These are phyloP conservation scores for Tetraneura akinire DNA, from an alignment of 1,140 invertebrate genomes.

Conservation along the genomic window DNA sequence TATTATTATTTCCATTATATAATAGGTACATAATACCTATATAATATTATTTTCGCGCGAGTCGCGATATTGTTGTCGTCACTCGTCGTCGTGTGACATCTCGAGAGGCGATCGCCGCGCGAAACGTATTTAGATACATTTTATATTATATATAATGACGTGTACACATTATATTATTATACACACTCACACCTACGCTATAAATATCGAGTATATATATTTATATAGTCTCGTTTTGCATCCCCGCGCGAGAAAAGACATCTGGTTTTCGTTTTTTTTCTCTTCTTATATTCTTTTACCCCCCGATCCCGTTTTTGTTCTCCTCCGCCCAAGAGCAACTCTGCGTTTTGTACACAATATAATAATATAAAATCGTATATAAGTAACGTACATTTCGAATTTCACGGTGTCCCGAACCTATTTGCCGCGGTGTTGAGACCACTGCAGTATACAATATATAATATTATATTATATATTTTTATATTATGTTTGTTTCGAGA, in stretches of 20 bases:
- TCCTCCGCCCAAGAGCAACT: not conserved
- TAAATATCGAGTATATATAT: not conserved
- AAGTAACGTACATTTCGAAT: conserved; percentile 38
- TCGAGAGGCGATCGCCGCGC: conserved; percentile 11
- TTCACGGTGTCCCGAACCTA: conserved; percentile 47
- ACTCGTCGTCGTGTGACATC: conserved; percentile 14
- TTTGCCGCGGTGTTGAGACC: too few species aligned
- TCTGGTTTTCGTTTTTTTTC: conserved; percentile 30
- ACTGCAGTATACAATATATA: too few species aligned
- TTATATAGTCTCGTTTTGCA: conserved; percentile 18
- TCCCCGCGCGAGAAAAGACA: too few species aligned
- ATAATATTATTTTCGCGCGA: not conserved
- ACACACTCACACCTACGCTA: conserved; percentile 50
- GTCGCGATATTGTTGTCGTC: too few species aligned
- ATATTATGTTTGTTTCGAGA: conserved; percentile 5
- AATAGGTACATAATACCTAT: not conserved
- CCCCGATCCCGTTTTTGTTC: not conserved
- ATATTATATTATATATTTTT: too few species aligned
- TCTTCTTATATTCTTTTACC: too few species aligned
- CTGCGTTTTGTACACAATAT: too few species aligned
- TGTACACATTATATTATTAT: not conserved
- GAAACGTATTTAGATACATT: not conserved
- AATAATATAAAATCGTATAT: too few species aligned
- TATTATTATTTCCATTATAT: conserved; percentile 5
- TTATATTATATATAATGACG: too few species aligned